Evolutionary conservation across 2,888 invertebrate genomes (phyloP).

Genomic region (Megastigmus dorsalis): DNA sequence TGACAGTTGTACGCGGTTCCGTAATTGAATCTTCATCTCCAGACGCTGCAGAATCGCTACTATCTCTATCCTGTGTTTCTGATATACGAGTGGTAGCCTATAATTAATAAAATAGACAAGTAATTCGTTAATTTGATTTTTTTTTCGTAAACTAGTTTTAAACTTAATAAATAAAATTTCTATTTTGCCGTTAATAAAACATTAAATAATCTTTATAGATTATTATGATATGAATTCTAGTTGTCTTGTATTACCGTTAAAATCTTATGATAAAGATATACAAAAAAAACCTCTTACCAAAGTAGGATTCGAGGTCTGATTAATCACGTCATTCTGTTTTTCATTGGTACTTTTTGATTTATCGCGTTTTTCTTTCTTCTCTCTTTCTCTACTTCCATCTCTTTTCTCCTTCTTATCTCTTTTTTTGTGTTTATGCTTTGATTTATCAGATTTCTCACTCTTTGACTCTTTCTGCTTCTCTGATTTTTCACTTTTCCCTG

Average conservation of each 20-base stretch:
- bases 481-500: constrained; percentile 67
- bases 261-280: not conserved
- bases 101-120: too few species aligned
- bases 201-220: too few species aligned
- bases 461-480: constrained; percentile 68
- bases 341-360: constrained; percentile 67
- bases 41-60: constrained; percentile 68
- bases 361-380: constrained; percentile 71
- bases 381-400: constrained; percentile 80
- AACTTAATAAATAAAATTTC: too few species aligned
- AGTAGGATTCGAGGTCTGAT: constrained; percentile 66
- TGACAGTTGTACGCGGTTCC: constrained; percentile 56
- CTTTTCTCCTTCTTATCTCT: constrained; percentile 79
- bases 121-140: too few species aligned
- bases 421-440: constrained; percentile 77
- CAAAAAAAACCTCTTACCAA: constrained; percentile 23
- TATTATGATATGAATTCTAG: too few species aligned
- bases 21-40: constrained; percentile 66
- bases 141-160: too few species aligned
- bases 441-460: constrained; percentile 72
- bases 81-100: constrained; percentile 64
- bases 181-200: too few species aligned
- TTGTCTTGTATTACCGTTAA: too few species aligned
- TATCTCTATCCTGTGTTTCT: constrained; percentile 66
- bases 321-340: constrained; percentile 68